Conservation (phyloP, 2,888 invertebrate species). For the Lasius fuliginosus region DNA sequence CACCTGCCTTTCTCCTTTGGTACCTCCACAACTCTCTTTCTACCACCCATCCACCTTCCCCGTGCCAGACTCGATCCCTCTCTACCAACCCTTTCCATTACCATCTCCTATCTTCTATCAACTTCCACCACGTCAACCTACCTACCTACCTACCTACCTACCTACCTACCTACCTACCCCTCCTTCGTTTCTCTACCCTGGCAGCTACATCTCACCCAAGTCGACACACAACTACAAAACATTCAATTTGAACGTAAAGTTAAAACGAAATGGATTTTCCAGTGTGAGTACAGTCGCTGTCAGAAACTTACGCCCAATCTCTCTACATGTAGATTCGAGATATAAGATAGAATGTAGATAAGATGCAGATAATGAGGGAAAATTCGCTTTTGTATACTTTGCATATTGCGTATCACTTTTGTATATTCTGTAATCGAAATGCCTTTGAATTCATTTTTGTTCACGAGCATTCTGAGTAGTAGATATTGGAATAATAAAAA, state of each 20-base stretch:
- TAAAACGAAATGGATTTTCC: conserved; percentile 89
- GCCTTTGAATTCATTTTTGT: conserved; percentile 53
- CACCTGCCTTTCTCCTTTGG: conserved; percentile 56
- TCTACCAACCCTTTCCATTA: conserved; percentile 75
- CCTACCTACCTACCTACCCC: conserved; percentile 54
- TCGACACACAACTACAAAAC: conserved; percentile 87
- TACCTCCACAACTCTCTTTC: conserved; percentile 82
- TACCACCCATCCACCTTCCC: conserved; percentile 37
- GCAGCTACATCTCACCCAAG: conserved; percentile 71
- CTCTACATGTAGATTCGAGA: conserved; percentile 26
- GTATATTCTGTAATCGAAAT: not conserved
- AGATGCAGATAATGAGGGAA: not conserved
- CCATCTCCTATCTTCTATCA: conserved; percentile 44
- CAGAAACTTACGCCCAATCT: conserved; percentile 26
- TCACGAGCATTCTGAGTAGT: conserved; percentile 55
- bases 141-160: conserved; percentile 55
- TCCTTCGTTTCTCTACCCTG: conserved; percentile 79
- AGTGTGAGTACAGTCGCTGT: conserved; percentile 83
- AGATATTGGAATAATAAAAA: conserved; percentile 21
- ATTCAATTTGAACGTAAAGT: conserved; percentile 89
- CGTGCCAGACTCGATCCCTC: conserved; percentile 80
- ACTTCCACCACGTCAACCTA: conserved; percentile 43
- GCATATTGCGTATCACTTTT: not conserved
- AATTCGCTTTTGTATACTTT: not conserved
- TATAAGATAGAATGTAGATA: conserved; percentile 20